Evolutionary conservation across 2,113 vertebrate species (phyloP), one percentile per base, ranked within the genome.

Genomic region (Myiozetetes cayanensis): DNA sequence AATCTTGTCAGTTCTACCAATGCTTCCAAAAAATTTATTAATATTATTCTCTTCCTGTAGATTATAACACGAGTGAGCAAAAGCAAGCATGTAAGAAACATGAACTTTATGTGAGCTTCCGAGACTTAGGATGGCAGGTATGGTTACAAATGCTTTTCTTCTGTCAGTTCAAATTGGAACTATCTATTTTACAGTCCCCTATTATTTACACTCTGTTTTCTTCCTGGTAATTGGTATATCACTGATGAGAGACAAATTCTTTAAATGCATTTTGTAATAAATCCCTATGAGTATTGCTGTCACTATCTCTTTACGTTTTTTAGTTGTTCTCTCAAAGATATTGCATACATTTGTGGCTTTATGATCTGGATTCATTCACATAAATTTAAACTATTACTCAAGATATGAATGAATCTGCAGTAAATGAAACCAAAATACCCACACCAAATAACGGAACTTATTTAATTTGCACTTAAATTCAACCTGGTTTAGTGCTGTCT

Each of bases 71-170:
- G 77, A 99, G 99, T 9, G 99, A 99, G 92, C 99, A 99, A 97
- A 99, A 99, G 80, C 99, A 99, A 97, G 99, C 99, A 67, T 99
- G 99, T 93, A 99, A 99, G 97, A 99, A 99, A 95, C 99, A 99
- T 11, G 99, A 99, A 94, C 99, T 99, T 43, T 99, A 99, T 4
- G 99, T 99, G 96, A 99, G 99, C 89, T 99, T 99, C 94, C 98
- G 99, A 70, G 99, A 99, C 88, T 97, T 99, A 80, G 99, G 99
- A 85, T 99, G 99, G 99, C 99, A 99, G 99, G 99, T 99, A 98
- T 93, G 96, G 13, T 78, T 35, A 56, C 44, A 47, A 82, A 65
- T 39, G 14, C 8, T 75, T 12, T 71, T 94, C 11, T 89, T 20
- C 14, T 71, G 85, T 84, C 37, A 27, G 6, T 75, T 88, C 19